These are phyloP conservation scores for Marcusenius ussheri DNA, from an alignment of 2,113 vertebrate genomes.

Conservation along the genomic window DNA sequence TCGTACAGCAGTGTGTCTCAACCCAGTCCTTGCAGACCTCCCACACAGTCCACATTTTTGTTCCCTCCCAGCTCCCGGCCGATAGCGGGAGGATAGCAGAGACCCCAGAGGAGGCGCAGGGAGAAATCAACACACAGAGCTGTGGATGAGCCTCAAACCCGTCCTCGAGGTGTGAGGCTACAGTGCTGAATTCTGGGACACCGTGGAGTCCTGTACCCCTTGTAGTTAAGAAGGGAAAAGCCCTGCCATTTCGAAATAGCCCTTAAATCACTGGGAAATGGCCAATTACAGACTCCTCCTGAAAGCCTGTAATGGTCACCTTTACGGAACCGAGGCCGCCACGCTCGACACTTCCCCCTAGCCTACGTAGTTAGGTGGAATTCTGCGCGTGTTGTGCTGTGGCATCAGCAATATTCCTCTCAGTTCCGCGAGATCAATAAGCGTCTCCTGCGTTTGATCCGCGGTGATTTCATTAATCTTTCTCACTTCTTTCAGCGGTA, in stretches of 20 bases:
- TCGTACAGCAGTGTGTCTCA: background rate
- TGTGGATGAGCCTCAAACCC: background rate
- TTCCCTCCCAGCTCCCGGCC: background rate
- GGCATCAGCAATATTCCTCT: background rate
- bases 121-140: background rate
- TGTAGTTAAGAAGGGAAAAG: background rate
- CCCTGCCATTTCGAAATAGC: background rate
- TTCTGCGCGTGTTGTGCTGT: background rate
- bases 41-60: background rate
- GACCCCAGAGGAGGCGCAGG: background rate
- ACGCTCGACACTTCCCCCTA: background rate
- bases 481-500: background rate
- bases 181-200: background rate
- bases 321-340: background rate
- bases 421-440: background rate
- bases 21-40: background rate
- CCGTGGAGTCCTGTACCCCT: background rate
- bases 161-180: background rate
- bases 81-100: background rate
- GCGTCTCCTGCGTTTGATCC: background rate
- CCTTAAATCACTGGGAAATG: background rate
- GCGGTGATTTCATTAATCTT: background rate
- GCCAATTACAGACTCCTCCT: background rate
- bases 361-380: background rate
- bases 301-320: background rate